Evolutionary conservation across 1,140 invertebrate genomes (phyloP), one percentile per base, ranked within the genome.

Genomic region (Pseudomyrmex concolor): DNA sequence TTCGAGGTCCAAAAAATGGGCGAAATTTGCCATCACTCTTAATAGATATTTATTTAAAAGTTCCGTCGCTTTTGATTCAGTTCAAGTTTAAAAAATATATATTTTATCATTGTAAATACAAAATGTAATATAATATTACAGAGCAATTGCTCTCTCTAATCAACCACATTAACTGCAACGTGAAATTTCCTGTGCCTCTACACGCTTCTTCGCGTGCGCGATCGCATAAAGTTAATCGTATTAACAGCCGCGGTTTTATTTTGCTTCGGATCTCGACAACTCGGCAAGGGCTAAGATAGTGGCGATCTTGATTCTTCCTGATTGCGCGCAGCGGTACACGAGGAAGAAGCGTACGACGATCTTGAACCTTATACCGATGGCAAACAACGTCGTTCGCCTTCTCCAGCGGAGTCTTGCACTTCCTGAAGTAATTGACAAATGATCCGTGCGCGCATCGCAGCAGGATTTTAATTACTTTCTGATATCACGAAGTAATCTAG

Each of bases 271-370:
- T 66, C 73, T 54, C n/a, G 48, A 63, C n/a, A 64, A 54, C n/a
- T 15, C n/a, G 50, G 13, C 15, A 77, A 9, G 7, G 25, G 17
- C 48, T 66, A 45, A 67, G 59, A 54, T 54, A 51, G 25, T 19
- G 25, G 62, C 1, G 60, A 55, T 54, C 73, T 76, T 76, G 73
- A 76, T 54, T 43, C 60, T 66, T 66, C 60, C 48, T 66, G 62
- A 77, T 77, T 66, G 62, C 50, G 17, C n/a, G 50, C 60, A 76
- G 48, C 73, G n/a, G 59, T 76, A 64, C 7, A 66, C 25, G 34
- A 34, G 7, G 34, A 34, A 34, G 34, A 34, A 34, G 34, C 7
- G 59, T 74, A 54, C 25, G n/a, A 66, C 19, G 60, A 25, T 76
- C 15, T 43, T 57, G 59, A 62, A 74, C 43, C 19, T 60, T 62